Evolutionary conservation across 2,888 invertebrate species (phyloP).

Genomic region (Dorcus parallelipipedus): DNA sequence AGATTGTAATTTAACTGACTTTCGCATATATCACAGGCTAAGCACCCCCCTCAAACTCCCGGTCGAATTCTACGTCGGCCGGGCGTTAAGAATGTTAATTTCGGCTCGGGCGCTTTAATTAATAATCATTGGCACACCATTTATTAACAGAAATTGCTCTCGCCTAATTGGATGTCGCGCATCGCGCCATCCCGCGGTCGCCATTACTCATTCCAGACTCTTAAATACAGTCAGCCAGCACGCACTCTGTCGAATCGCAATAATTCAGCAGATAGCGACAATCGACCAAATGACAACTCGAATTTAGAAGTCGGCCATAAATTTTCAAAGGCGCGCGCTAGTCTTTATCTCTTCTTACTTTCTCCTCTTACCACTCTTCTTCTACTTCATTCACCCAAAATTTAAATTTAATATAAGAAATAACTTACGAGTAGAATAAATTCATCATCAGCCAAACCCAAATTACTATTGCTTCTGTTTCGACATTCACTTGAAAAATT

Average conservation of each 20-base stretch:
- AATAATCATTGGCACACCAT: slow-evolving; percentile 47
- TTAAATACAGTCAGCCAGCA: slow-evolving; percentile 21
- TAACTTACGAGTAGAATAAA: too few species aligned
- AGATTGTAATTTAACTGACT: slow-evolving; percentile 21
- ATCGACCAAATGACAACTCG: slow-evolving; percentile 27
- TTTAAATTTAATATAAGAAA: too few species aligned
- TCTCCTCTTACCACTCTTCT: too few species aligned
- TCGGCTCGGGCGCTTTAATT: slow-evolving; percentile 41
- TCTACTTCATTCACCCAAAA: too few species aligned
- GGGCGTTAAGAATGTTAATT: slow-evolving; percentile 36
- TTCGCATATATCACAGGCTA: slow-evolving; percentile 19
- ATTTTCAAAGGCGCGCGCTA: slow-evolving; percentile 17
- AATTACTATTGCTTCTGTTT: too few species aligned
- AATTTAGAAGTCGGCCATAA: slow-evolving; percentile 27
- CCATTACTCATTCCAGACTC: slow-evolving; percentile 37
- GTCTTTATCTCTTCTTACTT: slow-evolving; percentile 3
- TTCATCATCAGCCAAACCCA: too few species aligned
- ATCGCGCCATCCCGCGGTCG: slow-evolving; percentile 36
- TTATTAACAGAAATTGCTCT: slow-evolving; percentile 44
- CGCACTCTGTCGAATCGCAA: slow-evolving; percentile 34
- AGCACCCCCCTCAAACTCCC: slow-evolving; percentile 6
- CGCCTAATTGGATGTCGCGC: slow-evolving; percentile 44
- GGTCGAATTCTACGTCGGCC: slow-evolving; percentile 19
- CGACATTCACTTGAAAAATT: too few species aligned
- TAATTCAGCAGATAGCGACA: slow-evolving; percentile 34